phyloP scores from a whole-genome alignment of 2,888 invertebrate genomes.

The Proisotoma minuta region DNA sequence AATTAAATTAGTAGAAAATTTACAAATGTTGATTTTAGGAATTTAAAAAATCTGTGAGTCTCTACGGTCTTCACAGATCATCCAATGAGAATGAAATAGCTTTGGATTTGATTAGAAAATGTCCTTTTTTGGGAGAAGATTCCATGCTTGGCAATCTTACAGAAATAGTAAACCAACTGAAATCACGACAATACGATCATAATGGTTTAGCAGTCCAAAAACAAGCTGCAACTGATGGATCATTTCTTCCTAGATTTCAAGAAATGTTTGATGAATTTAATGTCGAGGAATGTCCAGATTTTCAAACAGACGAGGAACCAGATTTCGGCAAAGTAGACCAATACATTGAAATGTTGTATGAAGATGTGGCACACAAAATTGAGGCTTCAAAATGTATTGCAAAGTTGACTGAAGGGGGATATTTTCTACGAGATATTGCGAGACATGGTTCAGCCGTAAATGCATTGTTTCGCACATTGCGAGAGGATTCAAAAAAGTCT shows the following conservation, averaged over 20 bases:
- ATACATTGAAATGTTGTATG: conserved; percentile 37
- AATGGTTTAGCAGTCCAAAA: conserved; percentile 23
- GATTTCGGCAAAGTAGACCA: conserved; percentile 29
- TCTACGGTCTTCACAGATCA: conserved; percentile 18
- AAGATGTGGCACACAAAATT: conserved; percentile 27
- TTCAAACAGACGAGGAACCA: conserved; percentile 14
- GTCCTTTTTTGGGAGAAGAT: conserved; percentile 30
- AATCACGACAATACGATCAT: conserved; percentile 29
- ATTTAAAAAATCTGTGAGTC: conserved; percentile 29
- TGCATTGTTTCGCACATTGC: conserved; percentile 31
- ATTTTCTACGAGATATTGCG: conserved; percentile 21
- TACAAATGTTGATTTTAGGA: conserved; percentile 13
- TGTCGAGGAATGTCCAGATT: not conserved
- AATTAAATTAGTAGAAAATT: not conserved
- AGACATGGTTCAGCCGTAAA: conserved; percentile 36
- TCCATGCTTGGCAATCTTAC: conserved; percentile 17
- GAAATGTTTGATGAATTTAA: conserved; percentile 36
- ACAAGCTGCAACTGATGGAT: conserved; percentile 27
- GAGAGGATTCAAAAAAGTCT: conserved; percentile 30
- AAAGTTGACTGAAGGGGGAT: conserved; percentile 20
- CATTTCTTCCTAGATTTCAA: conserved; percentile 33
- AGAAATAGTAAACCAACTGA: conserved; percentile 24
- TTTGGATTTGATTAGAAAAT: conserved; percentile 21
- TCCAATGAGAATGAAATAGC: conserved; percentile 20
- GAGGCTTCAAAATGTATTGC: conserved; percentile 15